A percentile compares a stretch with the other conserved stretches of the same genome.
Evolutionary conservation across 2,797 vertebrate species (phyloP).

Genomic region (Hozukius guyotensis): DNA sequence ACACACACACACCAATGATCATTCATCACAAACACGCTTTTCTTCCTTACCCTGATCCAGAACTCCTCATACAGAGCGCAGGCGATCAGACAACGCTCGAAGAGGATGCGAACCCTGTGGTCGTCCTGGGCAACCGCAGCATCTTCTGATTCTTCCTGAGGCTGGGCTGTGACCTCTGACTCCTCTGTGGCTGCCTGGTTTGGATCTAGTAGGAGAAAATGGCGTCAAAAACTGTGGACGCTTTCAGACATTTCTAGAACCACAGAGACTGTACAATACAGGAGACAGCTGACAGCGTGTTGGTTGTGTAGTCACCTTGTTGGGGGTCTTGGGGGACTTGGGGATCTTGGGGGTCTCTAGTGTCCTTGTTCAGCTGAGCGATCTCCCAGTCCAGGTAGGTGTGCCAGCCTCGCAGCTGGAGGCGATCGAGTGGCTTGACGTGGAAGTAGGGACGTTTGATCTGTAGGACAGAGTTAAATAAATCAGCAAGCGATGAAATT

Average conservation of each 20-base stretch:
- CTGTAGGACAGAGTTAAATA: slow-evolving; percentile 55
- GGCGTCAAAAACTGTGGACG: background rate
- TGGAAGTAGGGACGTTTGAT: slow-evolving; percentile 91
- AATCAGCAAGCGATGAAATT: background rate
- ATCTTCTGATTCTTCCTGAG: slow-evolving; percentile 29
- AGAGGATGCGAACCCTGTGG: slow-evolving; percentile 83
- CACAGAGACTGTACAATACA: background rate
- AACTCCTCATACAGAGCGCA: slow-evolving; percentile 91
- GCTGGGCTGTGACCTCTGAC: slow-evolving; percentile 44
- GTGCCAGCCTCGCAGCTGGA: slow-evolving; percentile 87
- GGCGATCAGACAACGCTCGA: slow-evolving; percentile 90
- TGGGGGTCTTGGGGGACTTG: background rate
- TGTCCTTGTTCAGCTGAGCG: slow-evolving; percentile 61
- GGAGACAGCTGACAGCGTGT: background rate
- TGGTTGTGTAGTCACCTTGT: slow-evolving; percentile 38
- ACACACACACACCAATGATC: background rate
- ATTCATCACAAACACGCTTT: background rate
- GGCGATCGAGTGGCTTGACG: slow-evolving; percentile 84
- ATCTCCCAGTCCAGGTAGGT: slow-evolving; percentile 89
- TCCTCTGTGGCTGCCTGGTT: slow-evolving; percentile 68
- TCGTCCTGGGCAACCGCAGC: slow-evolving; percentile 57
- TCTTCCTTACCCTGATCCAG: slow-evolving; percentile 85
- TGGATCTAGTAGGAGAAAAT: slow-evolving; percentile 40
- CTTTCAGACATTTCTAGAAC: background rate
- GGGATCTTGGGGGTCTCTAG: slow-evolving; percentile 16